Conservation (phyloP, 2,888 invertebrate genomes). For the Drosophila mulleri region DNA sequence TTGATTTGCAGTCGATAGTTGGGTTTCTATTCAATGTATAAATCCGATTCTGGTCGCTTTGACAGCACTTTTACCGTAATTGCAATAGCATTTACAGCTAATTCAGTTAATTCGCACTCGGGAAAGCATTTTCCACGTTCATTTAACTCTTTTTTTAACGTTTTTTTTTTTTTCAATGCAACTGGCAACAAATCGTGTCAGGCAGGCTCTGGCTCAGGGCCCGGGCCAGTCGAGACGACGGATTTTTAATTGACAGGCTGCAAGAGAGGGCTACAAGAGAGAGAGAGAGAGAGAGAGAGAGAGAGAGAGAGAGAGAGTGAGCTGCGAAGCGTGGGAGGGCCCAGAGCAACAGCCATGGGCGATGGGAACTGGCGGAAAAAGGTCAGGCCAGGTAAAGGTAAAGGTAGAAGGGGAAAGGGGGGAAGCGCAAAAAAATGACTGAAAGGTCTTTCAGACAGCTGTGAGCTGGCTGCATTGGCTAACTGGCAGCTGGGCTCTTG, state of each 20-base stretch:
- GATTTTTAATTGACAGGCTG: conserved; percentile 71
- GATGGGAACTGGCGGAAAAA: conserved; percentile 49
- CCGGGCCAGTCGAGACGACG: conserved; percentile 54
- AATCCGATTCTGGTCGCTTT: conserved; percentile 16
- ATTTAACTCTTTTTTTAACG: conserved; percentile 19
- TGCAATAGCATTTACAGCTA: conserved; percentile 62
- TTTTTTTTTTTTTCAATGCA: conserved; percentile 27
- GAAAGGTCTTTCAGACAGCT: conserved; percentile 57
- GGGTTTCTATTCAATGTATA: conserved; percentile 5
- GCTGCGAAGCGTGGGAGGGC: conserved; percentile 52
- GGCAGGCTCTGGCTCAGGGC: conserved; percentile 51
- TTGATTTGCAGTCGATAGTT: conserved; percentile 8
- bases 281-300: no score
- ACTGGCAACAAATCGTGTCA: conserved; percentile 68
- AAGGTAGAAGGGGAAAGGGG: conserved; percentile 6
- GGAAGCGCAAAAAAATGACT: conserved; percentile 9
- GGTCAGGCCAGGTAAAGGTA: conserved; percentile 48
- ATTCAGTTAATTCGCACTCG: conserved; percentile 71
- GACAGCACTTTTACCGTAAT: conserved; percentile 55
- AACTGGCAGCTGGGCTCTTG: conserved; percentile 25
- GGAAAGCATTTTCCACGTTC: conserved; percentile 32
- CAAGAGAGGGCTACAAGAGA: conserved; percentile 13
- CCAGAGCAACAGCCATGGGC: conserved; percentile 8
- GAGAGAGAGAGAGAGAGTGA: conserved; percentile 2
- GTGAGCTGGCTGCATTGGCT: conserved; percentile 51